Evolutionary conservation across 1,140 invertebrate genomes (phyloP).

Genomic region (Vanessa atalanta): DNA sequence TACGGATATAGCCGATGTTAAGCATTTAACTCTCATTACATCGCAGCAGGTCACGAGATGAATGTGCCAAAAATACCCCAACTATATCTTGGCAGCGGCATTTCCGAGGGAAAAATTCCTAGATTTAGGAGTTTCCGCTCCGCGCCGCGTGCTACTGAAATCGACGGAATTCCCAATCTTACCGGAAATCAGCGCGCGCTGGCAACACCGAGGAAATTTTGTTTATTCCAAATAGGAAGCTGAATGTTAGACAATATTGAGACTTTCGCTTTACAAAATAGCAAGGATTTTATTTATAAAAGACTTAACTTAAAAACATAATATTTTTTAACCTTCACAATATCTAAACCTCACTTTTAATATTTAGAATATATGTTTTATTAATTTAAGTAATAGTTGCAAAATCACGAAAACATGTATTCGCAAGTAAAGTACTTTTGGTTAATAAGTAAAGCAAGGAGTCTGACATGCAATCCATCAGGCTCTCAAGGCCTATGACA

Average conservation of each 20-base stretch:
- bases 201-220: slow-evolving; percentile 47
- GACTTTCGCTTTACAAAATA: not conserved
- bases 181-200: slow-evolving; percentile 54
- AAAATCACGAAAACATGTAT: slow-evolving; percentile 29
- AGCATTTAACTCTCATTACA: slow-evolving; percentile 61
- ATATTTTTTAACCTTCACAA: no score
- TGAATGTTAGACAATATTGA: slow-evolving; percentile 15
- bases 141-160: slow-evolving; percentile 37
- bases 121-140: slow-evolving; percentile 58
- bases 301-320: no score
- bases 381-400: slow-evolving; percentile 19
- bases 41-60: slow-evolving; percentile 45
- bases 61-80: slow-evolving; percentile 58
- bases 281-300: no score
- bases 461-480: slow-evolving; percentile 69
- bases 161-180: slow-evolving; percentile 51
- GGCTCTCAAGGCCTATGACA: slow-evolving; percentile 73
- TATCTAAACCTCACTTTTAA: not conserved
- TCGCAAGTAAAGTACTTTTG: slow-evolving; percentile 41
- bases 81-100: slow-evolving; percentile 36
- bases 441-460: slow-evolving; percentile 55
- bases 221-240: slow-evolving; percentile 38
- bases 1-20: slow-evolving; percentile 50
- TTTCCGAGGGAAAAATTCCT: slow-evolving; percentile 54
- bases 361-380: not conserved